phyloP scores from a whole-genome alignment of 2,888 invertebrate species.

The Adineta ricciae region DNA sequence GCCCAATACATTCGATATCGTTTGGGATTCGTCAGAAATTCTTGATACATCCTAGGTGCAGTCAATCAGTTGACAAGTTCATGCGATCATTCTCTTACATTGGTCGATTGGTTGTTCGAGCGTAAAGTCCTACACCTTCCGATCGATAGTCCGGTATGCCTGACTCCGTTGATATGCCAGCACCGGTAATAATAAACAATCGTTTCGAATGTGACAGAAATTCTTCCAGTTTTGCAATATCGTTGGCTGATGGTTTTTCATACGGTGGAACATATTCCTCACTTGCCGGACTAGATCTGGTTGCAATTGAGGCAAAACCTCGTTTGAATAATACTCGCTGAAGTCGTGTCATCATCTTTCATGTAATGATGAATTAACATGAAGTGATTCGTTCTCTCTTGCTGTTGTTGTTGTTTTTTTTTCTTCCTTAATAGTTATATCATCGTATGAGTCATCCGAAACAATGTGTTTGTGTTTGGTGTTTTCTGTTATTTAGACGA shows the following conservation, averaged over 20 bases:
- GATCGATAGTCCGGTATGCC: constrained; percentile 69
- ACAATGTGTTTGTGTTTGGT: background rate
- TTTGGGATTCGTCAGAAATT: constrained; percentile 58
- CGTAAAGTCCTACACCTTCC: constrained; percentile 79
- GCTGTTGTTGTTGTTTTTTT: background rate
- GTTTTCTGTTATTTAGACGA: background rate
- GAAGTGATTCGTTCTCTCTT: background rate
- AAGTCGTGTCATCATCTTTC: background rate
- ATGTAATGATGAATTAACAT: background rate
- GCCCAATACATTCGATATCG: constrained; percentile 80
- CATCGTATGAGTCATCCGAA: background rate
- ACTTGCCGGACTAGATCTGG: background rate
- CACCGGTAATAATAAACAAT: constrained; percentile 71
- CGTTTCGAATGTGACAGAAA: constrained; percentile 54
- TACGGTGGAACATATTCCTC: constrained; percentile 64
- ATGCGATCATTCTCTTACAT: constrained; percentile 54
- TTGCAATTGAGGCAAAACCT: background rate
- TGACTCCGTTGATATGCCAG: constrained; percentile 91
- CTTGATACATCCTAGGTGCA: constrained; percentile 56
- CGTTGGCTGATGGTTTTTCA: constrained; percentile 54
- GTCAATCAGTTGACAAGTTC: background rate
- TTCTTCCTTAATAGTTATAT: background rate
- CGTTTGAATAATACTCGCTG: background rate
- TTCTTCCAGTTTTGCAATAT: constrained; percentile 53
- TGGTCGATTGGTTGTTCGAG: constrained; percentile 70